Evolutionary conservation across 2,797 vertebrate genomes (phyloP), one percentile per base, ranked within the genome.

Genomic region (Danio tinwini): DNA sequence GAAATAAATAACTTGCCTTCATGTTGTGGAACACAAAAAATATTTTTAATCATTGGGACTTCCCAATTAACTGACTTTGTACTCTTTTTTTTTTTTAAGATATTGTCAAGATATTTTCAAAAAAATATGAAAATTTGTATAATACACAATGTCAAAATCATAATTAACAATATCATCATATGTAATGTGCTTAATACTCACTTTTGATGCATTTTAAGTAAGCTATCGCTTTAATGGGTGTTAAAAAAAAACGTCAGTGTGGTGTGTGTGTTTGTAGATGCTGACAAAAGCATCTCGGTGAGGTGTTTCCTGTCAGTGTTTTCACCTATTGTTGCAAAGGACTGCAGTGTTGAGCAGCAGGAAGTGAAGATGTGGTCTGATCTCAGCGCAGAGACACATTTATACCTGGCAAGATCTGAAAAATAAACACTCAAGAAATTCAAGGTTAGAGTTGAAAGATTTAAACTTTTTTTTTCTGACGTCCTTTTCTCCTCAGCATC

Each of bases 261-360:
- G 8, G 21, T 14, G 8, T 7, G 12, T 55, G 61, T 63, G 11
- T 64, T 45, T 65, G 50, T 67, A 17, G 12, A 50, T 40, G 12
- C 37, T 63, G 45, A 63, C 49, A 53, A 13, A 56, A 37, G 40
- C 19, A 39, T 56, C 74, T 67, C 2, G 45, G 13, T 45, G 63
- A 58, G 10, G 21, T 0, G 11, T 29, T 78, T 78, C 65, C 76
- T 70, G 76, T 62, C 12, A 21, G 17, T 52, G 17, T 71, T 78
- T 71, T 17, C 56, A 70, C 53, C 55, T 14, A 70, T 50, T 70
- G 76, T 78, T 69, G 13, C 19, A 21, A 14, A 9, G 8, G 61
- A 78, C 76, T 76, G 0, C 55, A 62, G n/a, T 12, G 11, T 61
- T 52, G 37, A 63, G n/a, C 69, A 47, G 49, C 68, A 81, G 62